Conservation (phyloP, 1,140 invertebrate genomes). For the Mylabris phalerata region DNA sequence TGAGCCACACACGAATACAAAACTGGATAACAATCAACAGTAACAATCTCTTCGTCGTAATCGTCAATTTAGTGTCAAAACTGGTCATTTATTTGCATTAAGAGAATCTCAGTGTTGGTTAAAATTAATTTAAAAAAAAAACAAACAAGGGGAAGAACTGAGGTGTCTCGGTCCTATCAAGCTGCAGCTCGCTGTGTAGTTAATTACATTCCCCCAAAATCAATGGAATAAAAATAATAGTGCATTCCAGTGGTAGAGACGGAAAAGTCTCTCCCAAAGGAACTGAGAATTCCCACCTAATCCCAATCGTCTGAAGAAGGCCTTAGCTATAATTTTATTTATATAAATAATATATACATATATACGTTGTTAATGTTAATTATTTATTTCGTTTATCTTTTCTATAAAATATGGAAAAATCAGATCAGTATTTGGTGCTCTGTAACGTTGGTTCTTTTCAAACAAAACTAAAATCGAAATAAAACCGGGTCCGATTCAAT, state of each 20-base stretch:
- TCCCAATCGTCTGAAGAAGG: conserved; percentile 21
- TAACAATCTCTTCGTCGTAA: background rate
- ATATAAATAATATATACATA: too few species aligned
- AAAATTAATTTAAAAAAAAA: too few species aligned
- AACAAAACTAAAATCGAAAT: background rate
- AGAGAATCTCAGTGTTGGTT: conserved; percentile 5
- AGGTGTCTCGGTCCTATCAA: conserved; percentile 18
- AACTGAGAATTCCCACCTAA: background rate
- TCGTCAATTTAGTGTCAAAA: background rate
- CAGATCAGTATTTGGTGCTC: conserved; percentile 26
- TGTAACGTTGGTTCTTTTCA: conserved; percentile 28
- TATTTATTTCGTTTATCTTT: too few species aligned
- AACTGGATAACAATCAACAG: conserved; percentile 2
- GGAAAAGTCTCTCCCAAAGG: conserved; percentile 17
- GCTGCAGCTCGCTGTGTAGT: conserved; percentile 31
- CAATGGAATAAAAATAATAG: conserved; percentile 7
- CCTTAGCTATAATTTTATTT: conserved; percentile 16
- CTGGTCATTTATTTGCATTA: conserved; percentile 13
- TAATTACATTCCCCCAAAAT: conserved; percentile 22
- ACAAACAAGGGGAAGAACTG: background rate
- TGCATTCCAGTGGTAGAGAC: conserved; percentile 20
- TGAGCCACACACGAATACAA: conserved; percentile 8
- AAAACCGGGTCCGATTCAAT: background rate
- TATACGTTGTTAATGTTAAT: too few species aligned
- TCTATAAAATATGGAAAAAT: conserved; percentile 1